These are phyloP conservation scores for Leucophenga maculata DNA, from an alignment of 2,888 invertebrate species.

Conservation along the genomic window DNA sequence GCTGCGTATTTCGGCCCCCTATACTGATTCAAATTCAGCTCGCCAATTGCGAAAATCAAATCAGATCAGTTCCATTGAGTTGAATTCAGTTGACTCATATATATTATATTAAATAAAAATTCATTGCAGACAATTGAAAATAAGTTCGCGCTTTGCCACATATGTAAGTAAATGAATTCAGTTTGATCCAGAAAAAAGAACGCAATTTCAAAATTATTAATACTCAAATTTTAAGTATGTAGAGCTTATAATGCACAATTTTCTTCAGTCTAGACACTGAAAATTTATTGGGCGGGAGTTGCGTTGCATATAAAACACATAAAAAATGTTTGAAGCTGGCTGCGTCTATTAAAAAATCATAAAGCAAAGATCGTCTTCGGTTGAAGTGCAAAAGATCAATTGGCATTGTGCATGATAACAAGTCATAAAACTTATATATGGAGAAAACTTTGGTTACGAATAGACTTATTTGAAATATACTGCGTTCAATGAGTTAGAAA, in stretches of 20 bases:
- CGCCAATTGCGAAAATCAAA: background rate
- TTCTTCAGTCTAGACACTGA: background rate
- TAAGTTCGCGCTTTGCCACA: background rate
- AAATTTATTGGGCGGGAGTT: background rate
- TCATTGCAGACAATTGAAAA: background rate
- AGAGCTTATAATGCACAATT: background rate
- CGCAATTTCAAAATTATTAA: background rate
- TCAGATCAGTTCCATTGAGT: background rate
- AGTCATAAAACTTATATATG: background rate
- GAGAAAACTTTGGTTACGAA: too few species aligned
- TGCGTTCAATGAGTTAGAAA: too few species aligned
- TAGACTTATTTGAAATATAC: too few species aligned
- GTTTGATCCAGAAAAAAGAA: background rate
- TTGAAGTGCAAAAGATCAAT: conserved; percentile 60
- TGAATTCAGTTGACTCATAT: background rate
- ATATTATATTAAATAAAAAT: background rate
- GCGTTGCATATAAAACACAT: background rate
- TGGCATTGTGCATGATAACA: conserved; percentile 45
- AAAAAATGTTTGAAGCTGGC: background rate
- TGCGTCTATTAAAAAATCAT: conserved; percentile 23
- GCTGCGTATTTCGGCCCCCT: background rate
- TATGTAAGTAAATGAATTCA: background rate
- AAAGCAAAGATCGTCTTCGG: conserved; percentile 37
- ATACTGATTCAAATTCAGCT: background rate
- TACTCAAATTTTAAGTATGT: background rate